These are phyloP conservation scores for Diabrotica balteata DNA, from an alignment of 2,888 invertebrate species.

Conservation along the genomic window DNA sequence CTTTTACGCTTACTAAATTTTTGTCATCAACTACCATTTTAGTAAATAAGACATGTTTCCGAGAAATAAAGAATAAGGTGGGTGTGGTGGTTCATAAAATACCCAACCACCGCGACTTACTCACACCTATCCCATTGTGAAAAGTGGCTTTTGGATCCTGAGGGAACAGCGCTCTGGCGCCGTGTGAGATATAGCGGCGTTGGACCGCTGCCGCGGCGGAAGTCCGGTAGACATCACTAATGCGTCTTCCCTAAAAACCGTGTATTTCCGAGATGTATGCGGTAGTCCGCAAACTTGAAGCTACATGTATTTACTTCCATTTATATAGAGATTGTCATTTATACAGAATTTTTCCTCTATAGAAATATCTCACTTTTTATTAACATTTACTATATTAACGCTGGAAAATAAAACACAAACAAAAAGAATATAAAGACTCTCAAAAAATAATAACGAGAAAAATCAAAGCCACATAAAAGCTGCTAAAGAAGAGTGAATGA, in stretches of 20 bases:
- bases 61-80: conserved; percentile 34
- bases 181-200: conserved; percentile 51
- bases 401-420: too few species aligned
- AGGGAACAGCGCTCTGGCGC: conserved; percentile 49
- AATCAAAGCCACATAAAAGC: too few species aligned
- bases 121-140: conserved; percentile 46
- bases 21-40: conserved; percentile 9
- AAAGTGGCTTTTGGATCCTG: conserved; percentile 43
- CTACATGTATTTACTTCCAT: background rate
- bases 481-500: too few species aligned
- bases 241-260: conserved; percentile 26
- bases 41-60: conserved; percentile 35
- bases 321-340: conserved; percentile 4
- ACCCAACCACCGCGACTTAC: conserved; percentile 42
- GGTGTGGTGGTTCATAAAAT: conserved; percentile 43
- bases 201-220: conserved; percentile 45
- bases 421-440: too few species aligned
- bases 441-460: too few species aligned
- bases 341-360: background rate
- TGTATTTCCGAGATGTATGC: conserved; percentile 46
- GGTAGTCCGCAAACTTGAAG: conserved; percentile 45
- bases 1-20: too few species aligned
- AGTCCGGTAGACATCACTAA: conserved; percentile 53
- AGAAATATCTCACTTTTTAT: too few species aligned
- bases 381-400: too few species aligned